phyloP scores from a whole-genome alignment of 2,888 invertebrate genomes.

The Ceraclea dissimilis region DNA sequence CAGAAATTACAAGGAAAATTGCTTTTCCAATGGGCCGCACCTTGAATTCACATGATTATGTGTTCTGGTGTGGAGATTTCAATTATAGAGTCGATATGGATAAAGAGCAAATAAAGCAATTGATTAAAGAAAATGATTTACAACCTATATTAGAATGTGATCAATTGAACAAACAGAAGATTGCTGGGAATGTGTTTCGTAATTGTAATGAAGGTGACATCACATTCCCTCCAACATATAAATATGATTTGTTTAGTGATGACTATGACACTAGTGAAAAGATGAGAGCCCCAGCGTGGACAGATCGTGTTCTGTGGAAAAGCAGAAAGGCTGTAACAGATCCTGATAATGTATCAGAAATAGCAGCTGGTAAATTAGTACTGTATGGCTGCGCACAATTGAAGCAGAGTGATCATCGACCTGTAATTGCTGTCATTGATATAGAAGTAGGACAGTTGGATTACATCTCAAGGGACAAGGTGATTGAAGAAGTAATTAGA shows the following conservation, averaged over 20 bases:
- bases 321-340: conserved; percentile 68
- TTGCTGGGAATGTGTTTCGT: conserved; percentile 77
- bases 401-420: conserved; percentile 96
- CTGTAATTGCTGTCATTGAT: conserved; percentile 87
- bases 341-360: conserved; percentile 55
- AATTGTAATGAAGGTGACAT: conserved; percentile 90
- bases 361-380: conserved; percentile 71
- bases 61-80: conserved; percentile 99
- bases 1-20: conserved; percentile 88
- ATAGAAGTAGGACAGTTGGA: conserved; percentile 79
- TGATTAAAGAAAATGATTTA: conserved; percentile 69
- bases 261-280: conserved; percentile 99
- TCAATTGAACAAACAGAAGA: conserved; percentile 78
- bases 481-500: conserved; percentile 77
- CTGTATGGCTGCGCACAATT: conserved; percentile 91
- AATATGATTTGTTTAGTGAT: conserved; percentile 96
- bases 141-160: conserved; percentile 74
- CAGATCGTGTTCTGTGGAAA: conserved; percentile 94
- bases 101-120: conserved; percentile 85
- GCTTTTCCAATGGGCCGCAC: conserved; percentile 88
- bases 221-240: conserved; percentile 93
- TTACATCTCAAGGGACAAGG: conserved; percentile 63
- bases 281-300: conserved; percentile 95
- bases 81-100: conserved; percentile 96
- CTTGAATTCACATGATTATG: conserved; percentile 91